These are phyloP conservation scores for Volucella inanis DNA, from an alignment of 2,888 invertebrate species.

Conservation along the genomic window DNA sequence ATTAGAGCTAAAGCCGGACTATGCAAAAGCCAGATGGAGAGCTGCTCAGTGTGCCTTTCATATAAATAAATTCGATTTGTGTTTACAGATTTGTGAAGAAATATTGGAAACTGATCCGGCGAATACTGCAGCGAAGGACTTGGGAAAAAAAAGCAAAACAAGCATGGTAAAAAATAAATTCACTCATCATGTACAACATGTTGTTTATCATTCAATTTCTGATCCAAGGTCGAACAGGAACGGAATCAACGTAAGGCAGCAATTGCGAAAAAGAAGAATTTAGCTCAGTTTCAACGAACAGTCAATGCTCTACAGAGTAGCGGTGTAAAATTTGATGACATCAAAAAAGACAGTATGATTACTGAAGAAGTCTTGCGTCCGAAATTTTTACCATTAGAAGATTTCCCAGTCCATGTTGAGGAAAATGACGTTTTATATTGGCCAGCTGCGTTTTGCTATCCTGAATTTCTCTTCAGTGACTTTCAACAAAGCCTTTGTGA, in stretches of 20 bases:
- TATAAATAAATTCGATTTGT: constrained; percentile 87
- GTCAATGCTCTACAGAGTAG: constrained; percentile 83
- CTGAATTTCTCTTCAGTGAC: constrained; percentile 94
- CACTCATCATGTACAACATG: neutral
- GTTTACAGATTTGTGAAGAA: constrained; percentile 88
- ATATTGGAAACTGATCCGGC: constrained; percentile 85
- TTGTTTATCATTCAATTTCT: neutral
- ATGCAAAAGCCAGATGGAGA: constrained; percentile 89
- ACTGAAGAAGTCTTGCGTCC: constrained; percentile 86
- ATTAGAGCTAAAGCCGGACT: constrained; percentile 88
- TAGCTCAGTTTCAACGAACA: constrained; percentile 83
- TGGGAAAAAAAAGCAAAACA: constrained; percentile 84
- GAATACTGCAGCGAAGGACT: constrained; percentile 84
- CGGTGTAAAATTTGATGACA: constrained; percentile 85
- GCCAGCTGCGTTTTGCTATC: constrained; percentile 95
- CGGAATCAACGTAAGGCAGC: constrained; percentile 81
- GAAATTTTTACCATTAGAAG: constrained; percentile 86
- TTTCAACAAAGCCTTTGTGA: constrained; percentile 89
- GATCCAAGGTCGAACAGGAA: constrained; percentile 77
- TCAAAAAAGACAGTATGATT: constrained; percentile 82
- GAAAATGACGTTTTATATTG: constrained; percentile 87
- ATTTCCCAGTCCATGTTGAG: constrained; percentile 86
- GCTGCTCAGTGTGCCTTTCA: constrained; percentile 90
- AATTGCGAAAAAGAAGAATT: constrained; percentile 83
- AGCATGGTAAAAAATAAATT: constrained; percentile 78